Percentiles rank a stretch among this genome's conserved stretches.
These are phyloP conservation scores for Oreochromis mossambicus DNA, from an alignment of 2,797 vertebrate genomes.

Conservation along the genomic window DNA sequence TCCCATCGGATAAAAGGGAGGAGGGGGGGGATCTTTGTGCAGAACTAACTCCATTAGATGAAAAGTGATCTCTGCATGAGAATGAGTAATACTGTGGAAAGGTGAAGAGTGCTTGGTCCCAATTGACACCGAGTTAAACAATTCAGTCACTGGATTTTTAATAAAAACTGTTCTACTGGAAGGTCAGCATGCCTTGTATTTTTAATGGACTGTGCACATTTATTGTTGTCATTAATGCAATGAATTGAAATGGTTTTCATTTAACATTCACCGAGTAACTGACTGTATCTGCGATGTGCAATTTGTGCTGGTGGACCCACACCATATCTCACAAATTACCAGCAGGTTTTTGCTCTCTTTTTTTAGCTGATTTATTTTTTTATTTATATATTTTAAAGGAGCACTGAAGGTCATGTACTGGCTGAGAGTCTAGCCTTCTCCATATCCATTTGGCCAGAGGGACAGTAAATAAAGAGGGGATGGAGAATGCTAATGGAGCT, in stretches of 20 bases:
- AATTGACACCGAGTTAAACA: constrained; percentile 12
- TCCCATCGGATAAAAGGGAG: neutral
- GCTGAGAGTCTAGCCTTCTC: constrained; percentile 28
- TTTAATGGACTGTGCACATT: constrained; percentile 1
- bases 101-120: constrained; percentile 5
- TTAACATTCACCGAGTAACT: neutral
- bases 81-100: neutral
- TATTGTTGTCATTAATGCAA: constrained; percentile 13
- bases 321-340: neutral
- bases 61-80: constrained; percentile 1
- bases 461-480: constrained; percentile 28
- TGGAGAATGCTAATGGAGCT: constrained; percentile 36
- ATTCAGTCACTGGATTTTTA: constrained; percentile 15
- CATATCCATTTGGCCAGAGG: constrained; percentile 32
- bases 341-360: neutral
- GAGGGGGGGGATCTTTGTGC: neutral
- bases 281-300: neutral
- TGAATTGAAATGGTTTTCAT: neutral
- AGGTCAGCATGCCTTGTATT: constrained; percentile 10
- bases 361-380: neutral
- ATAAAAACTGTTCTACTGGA: constrained; percentile 18
- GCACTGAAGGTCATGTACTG: neutral
- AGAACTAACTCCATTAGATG: constrained; percentile 1
- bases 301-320: neutral
- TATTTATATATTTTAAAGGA: neutral